A percentile compares a stretch with the other conserved stretches of the same genome.
Conservation (phyloP, 2,888 invertebrate genomes). For the Nasonovia ribisnigri region DNA sequence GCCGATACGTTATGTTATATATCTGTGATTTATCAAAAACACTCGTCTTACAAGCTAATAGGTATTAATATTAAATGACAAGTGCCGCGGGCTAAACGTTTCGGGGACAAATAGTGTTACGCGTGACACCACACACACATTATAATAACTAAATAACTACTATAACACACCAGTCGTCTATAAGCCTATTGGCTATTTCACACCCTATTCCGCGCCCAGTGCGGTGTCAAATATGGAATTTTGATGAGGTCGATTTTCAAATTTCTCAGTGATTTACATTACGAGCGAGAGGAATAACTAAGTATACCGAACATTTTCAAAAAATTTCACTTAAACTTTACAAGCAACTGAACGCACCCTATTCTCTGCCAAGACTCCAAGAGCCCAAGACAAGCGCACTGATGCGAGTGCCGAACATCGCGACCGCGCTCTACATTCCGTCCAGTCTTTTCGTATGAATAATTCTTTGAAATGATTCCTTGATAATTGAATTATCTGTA, state of each 20-base stretch:
- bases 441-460: neutral
- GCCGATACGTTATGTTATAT: neutral
- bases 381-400: neutral
- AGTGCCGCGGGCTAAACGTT: neutral
- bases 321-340: neutral
- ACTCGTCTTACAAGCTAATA: neutral
- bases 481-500: neutral
- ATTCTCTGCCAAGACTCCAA: too few species aligned
- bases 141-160: too few species aligned
- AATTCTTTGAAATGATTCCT: neutral
- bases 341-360: neutral
- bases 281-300: neutral
- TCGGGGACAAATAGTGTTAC: neutral
- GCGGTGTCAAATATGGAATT: neutral
- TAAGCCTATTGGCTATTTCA: too few species aligned
- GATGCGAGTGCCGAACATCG: neutral
- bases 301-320: neutral
- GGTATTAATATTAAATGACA: neutral
- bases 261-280: neutral
- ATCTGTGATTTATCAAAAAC: neutral
- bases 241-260: neutral
- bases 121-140: neutral
- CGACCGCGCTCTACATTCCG: neutral
- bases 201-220: neutral
- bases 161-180: neutral